A percentile compares a stretch with the other conserved stretches of the same genome.
Conservation (phyloP, 2,113 vertebrate genomes). For the Grammomys dolichurus region DNA sequence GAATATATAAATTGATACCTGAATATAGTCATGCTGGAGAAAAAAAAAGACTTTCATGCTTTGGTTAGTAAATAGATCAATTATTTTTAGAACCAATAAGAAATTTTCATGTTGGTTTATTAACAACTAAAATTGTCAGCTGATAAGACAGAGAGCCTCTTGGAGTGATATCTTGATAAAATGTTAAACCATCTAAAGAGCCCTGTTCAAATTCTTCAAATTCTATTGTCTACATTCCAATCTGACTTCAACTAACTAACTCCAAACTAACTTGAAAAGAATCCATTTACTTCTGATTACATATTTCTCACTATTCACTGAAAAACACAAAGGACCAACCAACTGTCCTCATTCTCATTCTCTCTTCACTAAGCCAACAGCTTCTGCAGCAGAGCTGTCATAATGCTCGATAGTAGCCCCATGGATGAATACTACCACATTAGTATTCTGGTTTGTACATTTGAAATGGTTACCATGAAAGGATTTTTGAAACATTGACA, state of each 20-base stretch:
- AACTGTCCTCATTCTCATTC: not conserved
- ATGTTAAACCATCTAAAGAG: not conserved
- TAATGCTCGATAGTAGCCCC: not conserved
- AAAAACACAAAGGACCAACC: not conserved
- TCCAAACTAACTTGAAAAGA: not conserved
- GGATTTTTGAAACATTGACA: not conserved
- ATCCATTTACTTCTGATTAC: not conserved
- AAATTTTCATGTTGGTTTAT: not conserved
- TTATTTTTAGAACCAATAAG: not conserved
- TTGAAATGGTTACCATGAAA: not conserved
- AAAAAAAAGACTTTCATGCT: not conserved
- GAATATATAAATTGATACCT: not conserved
- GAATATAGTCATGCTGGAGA: not conserved
- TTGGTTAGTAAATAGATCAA: not conserved
- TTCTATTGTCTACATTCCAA: not conserved
- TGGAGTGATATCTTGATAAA: not conserved
- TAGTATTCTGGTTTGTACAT: not conserved
- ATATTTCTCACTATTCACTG: not conserved
- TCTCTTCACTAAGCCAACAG: not conserved
- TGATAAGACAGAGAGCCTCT: not conserved
- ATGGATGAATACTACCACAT: too few species aligned
- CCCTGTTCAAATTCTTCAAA: not conserved
- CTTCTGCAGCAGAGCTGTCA: not conserved
- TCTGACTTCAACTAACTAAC: not conserved
- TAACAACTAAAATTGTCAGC: slow-evolving; percentile 8